A percentile compares a stretch with the other conserved stretches of the same genome.
Conservation (phyloP, 2,797 vertebrate species). For the Mormyrops attenuatus region DNA sequence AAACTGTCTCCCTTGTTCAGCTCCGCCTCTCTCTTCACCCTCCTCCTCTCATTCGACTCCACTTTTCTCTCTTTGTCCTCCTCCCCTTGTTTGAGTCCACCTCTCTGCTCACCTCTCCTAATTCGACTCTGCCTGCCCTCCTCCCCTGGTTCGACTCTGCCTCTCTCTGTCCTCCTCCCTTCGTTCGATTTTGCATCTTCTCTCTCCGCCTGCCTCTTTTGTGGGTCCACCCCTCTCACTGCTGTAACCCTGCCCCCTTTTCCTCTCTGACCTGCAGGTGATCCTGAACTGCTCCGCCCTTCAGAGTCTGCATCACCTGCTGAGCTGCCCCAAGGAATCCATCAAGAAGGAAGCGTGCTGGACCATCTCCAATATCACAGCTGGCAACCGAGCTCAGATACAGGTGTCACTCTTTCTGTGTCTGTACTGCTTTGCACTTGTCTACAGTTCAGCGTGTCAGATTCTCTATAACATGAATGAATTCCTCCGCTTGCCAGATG, state of each 20-base stretch:
- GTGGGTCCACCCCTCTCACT: not conserved
- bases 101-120: not conserved
- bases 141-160: not conserved
- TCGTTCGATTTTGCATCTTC: not conserved
- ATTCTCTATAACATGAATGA: not conserved
- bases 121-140: not conserved
- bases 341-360: conserved; percentile 94
- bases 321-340: conserved; percentile 91
- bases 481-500: conserved; percentile 57
- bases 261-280: conserved; percentile 58
- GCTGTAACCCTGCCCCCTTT: not conserved
- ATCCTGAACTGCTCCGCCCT: conserved; percentile 94
- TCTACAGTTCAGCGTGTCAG: not conserved
- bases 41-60: not conserved
- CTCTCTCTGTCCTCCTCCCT: too few relatives aligned
- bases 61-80: not conserved
- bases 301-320: conserved; percentile 85
- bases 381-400: conserved; percentile 92
- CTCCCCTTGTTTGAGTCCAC: not conserved
- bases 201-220: not conserved
- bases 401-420: conserved; percentile 57
- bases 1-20: not conserved
- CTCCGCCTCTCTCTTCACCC: not conserved
- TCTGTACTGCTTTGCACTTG: not conserved
- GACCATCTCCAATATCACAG: conserved; percentile 96